A percentile compares a stretch with the other conserved stretches of the same genome.
These are phyloP conservation scores for Protobothrops mucrosquamatus DNA, from an alignment of 2,113 vertebrate genomes.

Conservation along the genomic window DNA sequence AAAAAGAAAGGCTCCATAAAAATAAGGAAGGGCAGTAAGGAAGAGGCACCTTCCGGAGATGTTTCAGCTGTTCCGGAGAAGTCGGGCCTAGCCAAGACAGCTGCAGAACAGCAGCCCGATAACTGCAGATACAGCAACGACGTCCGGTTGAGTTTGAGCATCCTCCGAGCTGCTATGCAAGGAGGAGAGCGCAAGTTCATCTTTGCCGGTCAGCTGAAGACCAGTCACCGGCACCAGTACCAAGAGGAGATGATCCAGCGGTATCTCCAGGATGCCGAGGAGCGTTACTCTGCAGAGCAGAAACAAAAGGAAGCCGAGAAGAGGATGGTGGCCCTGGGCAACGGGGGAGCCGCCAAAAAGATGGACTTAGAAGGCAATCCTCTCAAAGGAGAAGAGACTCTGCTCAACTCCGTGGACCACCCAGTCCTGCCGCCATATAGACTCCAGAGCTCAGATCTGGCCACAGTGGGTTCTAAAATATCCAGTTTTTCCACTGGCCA, in stretches of 20 bases:
- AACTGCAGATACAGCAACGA: slow-evolving; percentile 85
- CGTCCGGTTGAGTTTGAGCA: slow-evolving; percentile 87
- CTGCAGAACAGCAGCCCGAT: slow-evolving; percentile 60
- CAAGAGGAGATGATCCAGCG: slow-evolving; percentile 98
- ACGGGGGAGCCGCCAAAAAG: slow-evolving; percentile 44
- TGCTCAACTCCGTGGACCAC: slow-evolving; percentile 57
- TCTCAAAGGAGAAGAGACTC: slow-evolving; percentile 52
- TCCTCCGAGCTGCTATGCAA: slow-evolving; percentile 87
- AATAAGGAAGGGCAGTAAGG: slow-evolving; percentile 81
- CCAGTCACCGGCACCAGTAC: slow-evolving; percentile 89
- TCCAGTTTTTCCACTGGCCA: slow-evolving; percentile 69
- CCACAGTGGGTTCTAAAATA: slow-evolving; percentile 5
- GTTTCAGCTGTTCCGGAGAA: slow-evolving; percentile 60
- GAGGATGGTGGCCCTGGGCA: slow-evolving; percentile 56
- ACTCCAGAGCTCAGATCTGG: slow-evolving; percentile 34
- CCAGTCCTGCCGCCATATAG: slow-evolving; percentile 43
- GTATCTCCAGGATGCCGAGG: slow-evolving; percentile 88
- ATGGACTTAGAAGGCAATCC: slow-evolving; percentile 49
- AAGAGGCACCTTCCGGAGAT: slow-evolving; percentile 71
- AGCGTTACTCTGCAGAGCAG: slow-evolving; percentile 85
- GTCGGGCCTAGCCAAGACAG: neutral
- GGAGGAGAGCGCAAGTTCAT: slow-evolving; percentile 91
- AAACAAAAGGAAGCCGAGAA: slow-evolving; percentile 82
- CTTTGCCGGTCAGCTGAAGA: slow-evolving; percentile 85
- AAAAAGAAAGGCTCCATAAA: slow-evolving; percentile 90